A percentile compares a stretch with the other conserved stretches of the same genome.
phyloP scores from a whole-genome alignment of 2,113 vertebrate species.

The Oxyura jamaicensis region DNA sequence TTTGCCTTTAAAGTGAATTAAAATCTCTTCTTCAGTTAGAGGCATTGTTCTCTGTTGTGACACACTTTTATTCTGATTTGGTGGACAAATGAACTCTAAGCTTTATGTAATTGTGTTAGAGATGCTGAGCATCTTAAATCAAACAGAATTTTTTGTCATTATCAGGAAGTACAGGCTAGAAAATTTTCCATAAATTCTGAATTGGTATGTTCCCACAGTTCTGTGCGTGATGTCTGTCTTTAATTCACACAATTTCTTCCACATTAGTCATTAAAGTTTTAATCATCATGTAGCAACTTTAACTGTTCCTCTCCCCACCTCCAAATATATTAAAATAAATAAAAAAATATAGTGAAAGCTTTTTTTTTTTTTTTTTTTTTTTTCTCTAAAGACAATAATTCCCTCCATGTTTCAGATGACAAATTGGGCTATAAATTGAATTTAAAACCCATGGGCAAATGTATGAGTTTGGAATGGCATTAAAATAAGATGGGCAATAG shows the following conservation, averaged over 20 bases:
- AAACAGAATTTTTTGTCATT: background rate
- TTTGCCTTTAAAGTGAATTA: background rate
- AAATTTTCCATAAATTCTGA: slow-evolving; percentile 11
- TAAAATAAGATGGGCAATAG: slow-evolving; percentile 25
- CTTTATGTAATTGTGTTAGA: background rate
- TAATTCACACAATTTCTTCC: background rate
- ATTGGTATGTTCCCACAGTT: background rate
- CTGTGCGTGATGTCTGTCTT: background rate
- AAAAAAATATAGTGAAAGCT: background rate
- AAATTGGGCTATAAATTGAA: slow-evolving; percentile 34
- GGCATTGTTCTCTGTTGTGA: background rate
- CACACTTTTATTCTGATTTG: background rate
- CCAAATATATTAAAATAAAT: too few relatives aligned
- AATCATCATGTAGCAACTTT: background rate
- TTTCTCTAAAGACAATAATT: slow-evolving; percentile 29
- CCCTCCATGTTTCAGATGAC: background rate
- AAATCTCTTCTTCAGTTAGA: background rate
- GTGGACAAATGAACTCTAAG: background rate
- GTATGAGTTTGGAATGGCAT: slow-evolving; percentile 11
- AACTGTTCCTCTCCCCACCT: background rate
- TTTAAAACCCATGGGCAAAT: slow-evolving; percentile 10
- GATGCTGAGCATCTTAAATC: background rate
- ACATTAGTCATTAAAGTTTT: background rate
- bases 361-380: slow-evolving; percentile 9
- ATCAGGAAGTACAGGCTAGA: background rate